Base-by-base conservation (phyloP, 2,888 invertebrate genomes). In the Parelbella ahira region DNA sequence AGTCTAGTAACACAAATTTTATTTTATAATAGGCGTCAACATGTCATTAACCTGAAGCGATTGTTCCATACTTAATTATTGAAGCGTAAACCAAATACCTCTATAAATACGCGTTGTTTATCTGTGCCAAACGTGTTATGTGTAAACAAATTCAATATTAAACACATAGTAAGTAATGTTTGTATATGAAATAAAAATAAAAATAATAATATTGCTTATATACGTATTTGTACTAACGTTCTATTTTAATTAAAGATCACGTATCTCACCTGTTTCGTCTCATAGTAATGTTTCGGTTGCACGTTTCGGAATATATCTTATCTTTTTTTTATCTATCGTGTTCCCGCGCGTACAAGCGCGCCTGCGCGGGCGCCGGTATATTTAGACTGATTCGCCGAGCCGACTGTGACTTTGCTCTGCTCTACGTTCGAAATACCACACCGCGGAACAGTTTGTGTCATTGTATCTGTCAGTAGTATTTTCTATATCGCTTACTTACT, bases 351-450 rank as follows among this genome's bases (percentile, higher is more conserved):
- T 60, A 68, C 66, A 60, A 62, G 58, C 74, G 81, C 79, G 77
- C 69, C 68, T 70, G 76, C 83, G 80, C 80, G 63, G 54, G 64
- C 70, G 69, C 72, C 76, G 74, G 74, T 86, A 82, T 80, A 83
- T 82, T 83, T 86, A 84, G 86, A 86, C 79, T 82, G 83, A 74
- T 70, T 67, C 69, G 63, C 66, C 63, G 67, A 71, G 62, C 65
- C 64, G 66, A 71, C 63, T 75, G 72, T 68, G 75, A 75, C 70
- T 68, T 64, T n/a, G n/a, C n/a, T n/a, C n/a, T 53, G 58, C 50
- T 41, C 32, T 59, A 45, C 68, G 76, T 77, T 78, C 71, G 63
- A 20, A 41, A 41, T 20, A 32, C 30, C 38, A 38, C 30, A 41
- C 29, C 23, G 30, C 33, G 32, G 39, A 39, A 39, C 32, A 33